Percentiles rank a stretch among this genome's conserved stretches.
These are phyloP conservation scores for Trileptium ribeirensis DNA, from an alignment of 2,888 invertebrate species.

Conservation along the genomic window DNA sequence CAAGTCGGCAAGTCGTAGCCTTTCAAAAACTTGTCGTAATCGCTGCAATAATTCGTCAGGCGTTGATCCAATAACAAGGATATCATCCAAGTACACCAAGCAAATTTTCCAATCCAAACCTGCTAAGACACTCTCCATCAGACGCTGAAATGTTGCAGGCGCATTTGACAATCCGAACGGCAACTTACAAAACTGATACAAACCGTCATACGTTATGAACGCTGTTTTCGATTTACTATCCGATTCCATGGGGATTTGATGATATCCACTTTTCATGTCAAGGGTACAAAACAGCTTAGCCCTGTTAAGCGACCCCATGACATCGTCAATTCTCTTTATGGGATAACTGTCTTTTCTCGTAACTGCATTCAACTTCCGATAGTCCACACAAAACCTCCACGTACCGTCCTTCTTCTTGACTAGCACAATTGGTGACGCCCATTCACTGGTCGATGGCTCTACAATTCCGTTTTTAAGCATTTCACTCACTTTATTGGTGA, in stretches of 20 bases:
- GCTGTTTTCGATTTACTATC: slow-evolving; percentile 28
- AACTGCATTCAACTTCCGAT: background rate
- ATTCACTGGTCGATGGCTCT: background rate
- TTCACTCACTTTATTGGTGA: background rate
- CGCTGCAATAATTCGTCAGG: background rate
- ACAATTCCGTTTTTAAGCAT: background rate
- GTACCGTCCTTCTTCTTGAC: slow-evolving; percentile 17
- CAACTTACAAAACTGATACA: slow-evolving; percentile 32
- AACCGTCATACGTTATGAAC: slow-evolving; percentile 27
- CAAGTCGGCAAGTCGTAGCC: slow-evolving; percentile 2
- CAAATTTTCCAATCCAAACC: background rate
- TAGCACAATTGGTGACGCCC: background rate
- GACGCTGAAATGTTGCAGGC: slow-evolving; percentile 32
- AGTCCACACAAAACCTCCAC: slow-evolving; percentile 5
- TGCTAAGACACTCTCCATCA: background rate
- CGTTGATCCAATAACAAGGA: background rate
- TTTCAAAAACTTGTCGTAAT: background rate
- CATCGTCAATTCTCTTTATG: background rate
- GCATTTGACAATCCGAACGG: slow-evolving; percentile 33
- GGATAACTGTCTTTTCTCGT: slow-evolving; percentile 9
- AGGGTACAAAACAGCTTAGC: slow-evolving; percentile 17
- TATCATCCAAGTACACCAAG: slow-evolving; percentile 12
- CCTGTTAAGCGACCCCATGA: background rate
- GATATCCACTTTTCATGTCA: slow-evolving; percentile 24
- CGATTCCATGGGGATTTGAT: slow-evolving; percentile 21